A percentile compares a stretch with the other conserved stretches of the same genome.
These are phyloP conservation scores for Dryococelus australis DNA, from an alignment of 2,888 invertebrate species.

Conservation along the genomic window DNA sequence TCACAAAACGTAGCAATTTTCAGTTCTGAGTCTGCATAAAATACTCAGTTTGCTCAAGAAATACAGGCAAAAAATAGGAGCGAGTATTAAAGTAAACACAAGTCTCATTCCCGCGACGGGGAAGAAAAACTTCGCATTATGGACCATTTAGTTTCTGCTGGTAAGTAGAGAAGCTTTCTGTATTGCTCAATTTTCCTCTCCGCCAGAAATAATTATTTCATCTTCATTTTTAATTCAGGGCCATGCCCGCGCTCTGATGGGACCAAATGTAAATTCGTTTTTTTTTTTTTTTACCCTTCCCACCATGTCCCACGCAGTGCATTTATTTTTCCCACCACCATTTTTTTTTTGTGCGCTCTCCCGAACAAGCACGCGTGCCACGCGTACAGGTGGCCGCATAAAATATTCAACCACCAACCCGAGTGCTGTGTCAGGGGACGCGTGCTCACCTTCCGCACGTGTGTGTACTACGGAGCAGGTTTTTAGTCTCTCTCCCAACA, in stretches of 20 bases:
- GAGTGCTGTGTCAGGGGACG: not conserved
- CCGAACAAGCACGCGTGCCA: not conserved
- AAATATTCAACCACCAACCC: not conserved
- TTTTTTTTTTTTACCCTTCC: not conserved
- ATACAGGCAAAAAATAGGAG: not conserved
- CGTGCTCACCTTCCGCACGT: too few species aligned
- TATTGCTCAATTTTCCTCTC: slow-evolving; percentile 16
- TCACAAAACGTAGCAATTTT: too few species aligned
- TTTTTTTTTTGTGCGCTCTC: not conserved
- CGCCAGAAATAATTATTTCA: not conserved
- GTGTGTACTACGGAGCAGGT: too few species aligned
- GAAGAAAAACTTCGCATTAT: not conserved
- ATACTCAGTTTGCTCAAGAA: not conserved
- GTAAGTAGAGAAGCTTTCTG: not conserved
- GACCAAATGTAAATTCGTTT: slow-evolving; percentile 16
- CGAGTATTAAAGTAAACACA: not conserved
- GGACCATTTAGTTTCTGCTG: slow-evolving; percentile 5
- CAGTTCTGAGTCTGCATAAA: too few species aligned
- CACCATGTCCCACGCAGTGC: not conserved
- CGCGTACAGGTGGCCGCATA: slow-evolving; percentile 6
- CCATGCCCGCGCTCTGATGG: not conserved
- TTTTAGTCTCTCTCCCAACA: too few species aligned
- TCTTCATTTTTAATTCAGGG: slow-evolving; percentile 5
- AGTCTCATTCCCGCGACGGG: not conserved
- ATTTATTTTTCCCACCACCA: not conserved